Conservation (phyloP, 2,888 invertebrate genomes). For the Scaptomyza cyrtandrae region DNA sequence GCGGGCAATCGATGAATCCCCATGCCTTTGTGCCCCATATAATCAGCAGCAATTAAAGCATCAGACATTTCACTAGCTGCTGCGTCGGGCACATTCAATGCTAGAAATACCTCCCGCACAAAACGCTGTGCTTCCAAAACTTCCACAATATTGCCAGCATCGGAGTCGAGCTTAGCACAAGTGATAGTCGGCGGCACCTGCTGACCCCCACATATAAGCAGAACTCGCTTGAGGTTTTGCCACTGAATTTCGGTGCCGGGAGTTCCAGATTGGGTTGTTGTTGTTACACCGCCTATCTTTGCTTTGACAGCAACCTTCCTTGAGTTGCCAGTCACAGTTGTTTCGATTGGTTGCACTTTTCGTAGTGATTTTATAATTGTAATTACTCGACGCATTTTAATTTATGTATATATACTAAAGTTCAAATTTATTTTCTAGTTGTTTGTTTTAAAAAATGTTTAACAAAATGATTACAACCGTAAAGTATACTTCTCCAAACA, state of each 20-base stretch:
- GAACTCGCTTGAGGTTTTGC: conserved; percentile 39
- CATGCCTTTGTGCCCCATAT: conserved; percentile 48
- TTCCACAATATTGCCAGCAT: conserved; percentile 25
- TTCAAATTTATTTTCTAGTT: neutral
- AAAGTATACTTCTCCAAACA: neutral
- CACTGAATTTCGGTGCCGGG: conserved; percentile 11
- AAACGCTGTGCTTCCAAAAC: conserved; percentile 53
- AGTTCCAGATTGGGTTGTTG: neutral
- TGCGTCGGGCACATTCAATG: conserved; percentile 49
- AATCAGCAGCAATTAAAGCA: conserved; percentile 56
- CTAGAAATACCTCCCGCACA: conserved; percentile 45
- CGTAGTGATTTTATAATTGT: conserved; percentile 31
- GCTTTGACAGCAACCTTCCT: neutral
- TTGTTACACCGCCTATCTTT: neutral
- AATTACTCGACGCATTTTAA: conserved; percentile 37
- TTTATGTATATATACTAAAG: neutral
- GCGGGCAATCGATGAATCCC: conserved; percentile 54
- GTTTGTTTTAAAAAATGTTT: neutral
- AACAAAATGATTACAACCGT: neutral
- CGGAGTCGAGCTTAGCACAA: neutral
- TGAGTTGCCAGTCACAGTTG: neutral
- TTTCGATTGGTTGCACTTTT: conserved; percentile 7
- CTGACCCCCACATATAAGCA: conserved; percentile 29
- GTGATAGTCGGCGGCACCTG: neutral
- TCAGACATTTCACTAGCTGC: conserved; percentile 58